Conservation (phyloP, 2,113 vertebrate genomes). For the Arizona elegans region DNA sequence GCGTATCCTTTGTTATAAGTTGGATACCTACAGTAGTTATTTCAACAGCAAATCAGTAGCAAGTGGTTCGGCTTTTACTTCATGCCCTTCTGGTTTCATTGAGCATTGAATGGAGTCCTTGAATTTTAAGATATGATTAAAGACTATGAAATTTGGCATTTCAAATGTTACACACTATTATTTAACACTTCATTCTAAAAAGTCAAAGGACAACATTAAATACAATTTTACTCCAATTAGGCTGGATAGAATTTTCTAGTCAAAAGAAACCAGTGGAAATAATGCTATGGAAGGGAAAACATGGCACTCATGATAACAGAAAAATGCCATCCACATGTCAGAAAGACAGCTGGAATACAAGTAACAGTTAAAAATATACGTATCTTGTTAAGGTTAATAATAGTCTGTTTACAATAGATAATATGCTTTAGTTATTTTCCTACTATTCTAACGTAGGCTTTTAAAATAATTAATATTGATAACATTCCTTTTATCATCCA, state of each 20-base stretch:
- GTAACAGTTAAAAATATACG: not conserved
- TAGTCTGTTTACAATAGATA: not conserved
- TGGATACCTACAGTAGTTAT: not conserved
- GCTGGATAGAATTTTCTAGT: not conserved
- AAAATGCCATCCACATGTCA: not conserved
- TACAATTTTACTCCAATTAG: not conserved
- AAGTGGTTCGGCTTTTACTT: not conserved
- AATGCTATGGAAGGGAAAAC: not conserved
- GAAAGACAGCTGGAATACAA: not conserved
- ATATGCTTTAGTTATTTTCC: not conserved
- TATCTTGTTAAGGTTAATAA: not conserved
- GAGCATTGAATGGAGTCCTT: accelerated
- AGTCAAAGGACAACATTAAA: not conserved
- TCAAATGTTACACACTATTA: not conserved
- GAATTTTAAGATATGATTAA: not conserved
- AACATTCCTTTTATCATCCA: not conserved
- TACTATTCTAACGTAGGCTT: not conserved
- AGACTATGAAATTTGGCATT: not conserved
- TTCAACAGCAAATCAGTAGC: slow-evolving; percentile 5
- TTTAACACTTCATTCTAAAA: not conserved
- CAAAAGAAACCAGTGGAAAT: not conserved
- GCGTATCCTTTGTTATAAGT: not conserved
- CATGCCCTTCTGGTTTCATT: not conserved
- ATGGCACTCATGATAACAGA: not conserved
- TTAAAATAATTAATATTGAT: not conserved